Percentiles rank a stretch among this genome's conserved stretches.
These are phyloP conservation scores for Aplodontia rufa DNA, from an alignment of 2,113 vertebrate species.

Conservation along the genomic window DNA sequence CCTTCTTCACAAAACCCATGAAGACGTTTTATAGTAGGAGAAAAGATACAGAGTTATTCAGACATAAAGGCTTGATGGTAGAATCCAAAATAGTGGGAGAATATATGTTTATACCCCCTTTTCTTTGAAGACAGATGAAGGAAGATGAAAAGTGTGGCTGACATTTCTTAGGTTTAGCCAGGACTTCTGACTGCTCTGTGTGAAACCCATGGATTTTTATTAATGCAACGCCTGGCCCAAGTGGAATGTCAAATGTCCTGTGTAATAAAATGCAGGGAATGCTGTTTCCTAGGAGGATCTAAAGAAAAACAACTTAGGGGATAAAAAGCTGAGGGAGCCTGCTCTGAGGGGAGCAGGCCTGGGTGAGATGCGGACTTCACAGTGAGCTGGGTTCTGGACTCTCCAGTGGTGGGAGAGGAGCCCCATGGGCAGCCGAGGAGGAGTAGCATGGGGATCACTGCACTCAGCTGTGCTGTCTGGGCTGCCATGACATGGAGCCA, in stretches of 20 bases:
- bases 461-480: background rate
- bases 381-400: background rate
- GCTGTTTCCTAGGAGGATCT: background rate
- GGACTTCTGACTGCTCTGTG: background rate
- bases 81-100: background rate
- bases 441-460: background rate
- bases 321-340: background rate
- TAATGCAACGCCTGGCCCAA: background rate
- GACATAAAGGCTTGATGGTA: background rate
- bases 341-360: fast-evolving
- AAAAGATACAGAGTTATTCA: background rate
- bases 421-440: background rate
- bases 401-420: background rate
- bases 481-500: too few species aligned
- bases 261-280: conserved; percentile 42
- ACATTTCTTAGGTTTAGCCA: background rate
- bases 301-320: background rate
- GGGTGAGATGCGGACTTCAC: too few species aligned
- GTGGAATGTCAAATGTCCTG: conserved; percentile 24
- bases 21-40: background rate
- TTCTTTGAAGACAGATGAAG: background rate
- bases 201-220: background rate
- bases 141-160: background rate
- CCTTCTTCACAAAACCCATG: background rate
- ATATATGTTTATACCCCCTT: background rate